Evolutionary conservation across 1,140 invertebrate species (phyloP).

Genomic region (Drosophila mauritiana): DNA sequence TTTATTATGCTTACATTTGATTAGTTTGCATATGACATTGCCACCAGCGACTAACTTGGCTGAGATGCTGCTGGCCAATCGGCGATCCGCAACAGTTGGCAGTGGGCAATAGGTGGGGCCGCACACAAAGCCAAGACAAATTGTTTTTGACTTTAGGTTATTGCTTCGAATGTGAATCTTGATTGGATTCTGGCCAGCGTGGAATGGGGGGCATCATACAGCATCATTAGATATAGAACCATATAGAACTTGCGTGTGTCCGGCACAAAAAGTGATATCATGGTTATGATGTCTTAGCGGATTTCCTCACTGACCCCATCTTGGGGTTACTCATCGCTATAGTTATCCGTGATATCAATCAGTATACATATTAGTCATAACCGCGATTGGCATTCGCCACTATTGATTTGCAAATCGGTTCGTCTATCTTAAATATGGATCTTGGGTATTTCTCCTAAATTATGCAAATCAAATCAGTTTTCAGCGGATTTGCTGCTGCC

Average conservation of each 20-base stretch:
- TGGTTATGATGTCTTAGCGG: not conserved
- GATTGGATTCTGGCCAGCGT: conserved; percentile 44
- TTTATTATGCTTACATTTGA: conserved; percentile 82
- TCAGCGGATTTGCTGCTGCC: conserved; percentile 55
- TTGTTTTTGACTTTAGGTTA: conserved; percentile 55
- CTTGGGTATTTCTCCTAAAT: conserved; percentile 64
- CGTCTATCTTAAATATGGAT: conserved; percentile 71
- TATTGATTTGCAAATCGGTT: conserved; percentile 71
- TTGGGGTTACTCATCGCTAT: conserved; percentile 58
- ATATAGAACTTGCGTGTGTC: conserved; percentile 3
- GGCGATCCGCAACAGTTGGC: conserved; percentile 18
- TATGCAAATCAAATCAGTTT: conserved; percentile 75
- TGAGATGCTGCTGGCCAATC: conserved; percentile 12
- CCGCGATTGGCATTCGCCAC: conserved; percentile 29
- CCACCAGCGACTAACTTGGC: conserved; percentile 60
- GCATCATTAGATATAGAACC: conserved; percentile 8
- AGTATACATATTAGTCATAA: conserved; percentile 54
- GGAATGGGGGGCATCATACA: not conserved
- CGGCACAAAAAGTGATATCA: conserved; percentile 14
- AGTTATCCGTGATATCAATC: conserved; percentile 68
- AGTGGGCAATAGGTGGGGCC: conserved; percentile 36
- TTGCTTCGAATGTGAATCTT: conserved; percentile 40
- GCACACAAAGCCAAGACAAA: conserved; percentile 66
- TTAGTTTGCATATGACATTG: conserved; percentile 83
- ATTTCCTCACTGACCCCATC: conserved; percentile 13